phyloP scores from a whole-genome alignment of 2,113 vertebrate species.

The Corynorhinus townsendii region DNA sequence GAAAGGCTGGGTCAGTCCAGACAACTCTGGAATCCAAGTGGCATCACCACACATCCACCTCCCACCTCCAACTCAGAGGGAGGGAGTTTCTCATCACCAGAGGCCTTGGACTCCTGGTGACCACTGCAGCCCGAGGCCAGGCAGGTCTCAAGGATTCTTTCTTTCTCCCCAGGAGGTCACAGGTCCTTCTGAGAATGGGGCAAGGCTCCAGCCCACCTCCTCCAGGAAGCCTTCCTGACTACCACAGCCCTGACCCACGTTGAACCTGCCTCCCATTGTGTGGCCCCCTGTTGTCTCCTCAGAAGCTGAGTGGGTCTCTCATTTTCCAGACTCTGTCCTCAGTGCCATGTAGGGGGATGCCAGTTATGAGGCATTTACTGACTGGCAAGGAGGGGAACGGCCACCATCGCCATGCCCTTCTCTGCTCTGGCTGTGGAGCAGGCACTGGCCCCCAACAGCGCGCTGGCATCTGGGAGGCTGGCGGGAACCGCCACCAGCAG shows the following conservation, averaged over 20 bases:
- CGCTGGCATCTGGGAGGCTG: constrained; percentile 62
- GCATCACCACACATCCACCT: background rate
- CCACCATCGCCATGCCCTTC: background rate
- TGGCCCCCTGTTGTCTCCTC: fast-evolving
- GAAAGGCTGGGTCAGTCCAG: background rate
- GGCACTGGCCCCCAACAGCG: background rate
- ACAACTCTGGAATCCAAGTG: background rate
- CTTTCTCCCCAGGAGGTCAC: background rate
- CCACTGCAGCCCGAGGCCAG: background rate
- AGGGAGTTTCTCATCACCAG: background rate
- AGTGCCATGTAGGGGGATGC: background rate
- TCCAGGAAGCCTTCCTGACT: background rate
- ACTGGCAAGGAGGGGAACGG: background rate
- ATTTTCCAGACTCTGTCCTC: background rate
- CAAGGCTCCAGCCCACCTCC: background rate
- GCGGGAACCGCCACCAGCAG: constrained; percentile 38
- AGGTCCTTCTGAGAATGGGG: background rate
- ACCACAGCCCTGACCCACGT: background rate
- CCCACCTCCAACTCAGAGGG: background rate
- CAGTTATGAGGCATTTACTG: background rate
- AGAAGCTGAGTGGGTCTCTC: background rate
- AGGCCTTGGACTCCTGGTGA: background rate
- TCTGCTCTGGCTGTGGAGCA: background rate
- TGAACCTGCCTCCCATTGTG: background rate
- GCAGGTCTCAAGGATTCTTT: background rate